These are phyloP conservation scores for Ptychadena robeensis DNA, from an alignment of 2,797 vertebrate species.

Conservation along the genomic window DNA sequence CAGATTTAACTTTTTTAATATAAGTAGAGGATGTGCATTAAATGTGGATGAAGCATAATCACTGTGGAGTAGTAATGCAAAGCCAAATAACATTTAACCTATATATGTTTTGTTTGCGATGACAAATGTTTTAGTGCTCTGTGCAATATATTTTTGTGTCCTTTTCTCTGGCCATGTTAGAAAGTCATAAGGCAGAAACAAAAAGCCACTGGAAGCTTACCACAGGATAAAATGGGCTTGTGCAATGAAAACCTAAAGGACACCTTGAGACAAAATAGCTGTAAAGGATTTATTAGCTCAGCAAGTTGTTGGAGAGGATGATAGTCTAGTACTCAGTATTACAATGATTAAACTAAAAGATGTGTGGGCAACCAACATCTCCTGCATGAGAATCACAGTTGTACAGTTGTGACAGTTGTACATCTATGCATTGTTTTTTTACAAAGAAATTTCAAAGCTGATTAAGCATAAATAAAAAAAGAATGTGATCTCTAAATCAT, in stretches of 20 bases:
- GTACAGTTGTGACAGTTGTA: no score
- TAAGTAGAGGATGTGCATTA: no score
- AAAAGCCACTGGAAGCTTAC: not conserved
- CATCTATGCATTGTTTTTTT: not conserved
- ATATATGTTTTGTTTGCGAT: no score
- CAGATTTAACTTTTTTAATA: no score
- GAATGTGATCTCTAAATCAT: no score
- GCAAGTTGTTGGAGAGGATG: constrained; percentile 11
- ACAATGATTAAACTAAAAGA: constrained; percentile 5
- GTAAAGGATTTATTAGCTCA: constrained; percentile 24
- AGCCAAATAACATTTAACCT: no score
- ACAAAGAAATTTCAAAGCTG: not conserved
- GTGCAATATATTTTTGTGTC: no score
- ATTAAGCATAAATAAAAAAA: no score
- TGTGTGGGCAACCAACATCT: not conserved
- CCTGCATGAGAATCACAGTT: constrained; percentile 5
- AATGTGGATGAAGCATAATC: no score
- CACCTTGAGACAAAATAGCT: constrained; percentile 2
- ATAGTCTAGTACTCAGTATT: not conserved
- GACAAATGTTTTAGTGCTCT: no score
- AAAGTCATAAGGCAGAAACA: not conserved
- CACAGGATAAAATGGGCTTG: not conserved
- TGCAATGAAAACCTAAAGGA: constrained; percentile 10
- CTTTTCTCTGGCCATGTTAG: no score
- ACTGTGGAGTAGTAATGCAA: no score